A percentile compares a stretch with the other conserved stretches of the same genome.
These are phyloP conservation scores for Pseudochirops corinnae DNA, from an alignment of 2,797 vertebrate species.

Conservation along the genomic window DNA sequence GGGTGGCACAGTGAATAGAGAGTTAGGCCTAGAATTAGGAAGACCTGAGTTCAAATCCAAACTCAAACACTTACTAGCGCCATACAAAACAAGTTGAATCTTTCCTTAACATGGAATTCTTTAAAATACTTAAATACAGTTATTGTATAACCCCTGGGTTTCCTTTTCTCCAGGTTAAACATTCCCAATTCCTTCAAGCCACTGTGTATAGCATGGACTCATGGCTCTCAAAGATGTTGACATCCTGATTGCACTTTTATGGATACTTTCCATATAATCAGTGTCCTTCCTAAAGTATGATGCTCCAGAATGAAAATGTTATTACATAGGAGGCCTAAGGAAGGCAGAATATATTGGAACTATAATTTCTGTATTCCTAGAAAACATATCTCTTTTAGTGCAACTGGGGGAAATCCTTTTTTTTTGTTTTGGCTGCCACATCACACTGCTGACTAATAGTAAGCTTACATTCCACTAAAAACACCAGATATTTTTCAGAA, in stretches of 20 bases:
- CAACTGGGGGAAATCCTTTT: background rate
- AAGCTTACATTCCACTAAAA: background rate
- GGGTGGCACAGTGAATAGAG: background rate
- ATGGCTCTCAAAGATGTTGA: background rate
- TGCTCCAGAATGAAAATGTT: background rate
- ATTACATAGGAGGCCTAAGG: background rate
- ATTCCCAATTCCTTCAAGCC: background rate
- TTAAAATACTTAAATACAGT: background rate
- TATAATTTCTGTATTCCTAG: background rate
- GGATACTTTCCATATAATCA: background rate
- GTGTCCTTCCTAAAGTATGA: background rate
- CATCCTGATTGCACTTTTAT: background rate
- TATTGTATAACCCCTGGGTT: background rate
- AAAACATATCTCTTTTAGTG: background rate
- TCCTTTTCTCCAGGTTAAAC: background rate
- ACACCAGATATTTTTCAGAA: background rate
- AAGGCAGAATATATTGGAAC: background rate
- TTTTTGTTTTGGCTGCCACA: background rate
- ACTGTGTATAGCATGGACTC: background rate
- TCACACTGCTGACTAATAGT: background rate
- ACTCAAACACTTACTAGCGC: background rate
- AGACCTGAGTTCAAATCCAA: background rate
- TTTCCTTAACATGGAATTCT: background rate
- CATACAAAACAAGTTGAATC: background rate
- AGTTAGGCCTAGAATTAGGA: background rate